Evolutionary conservation across 53 echinoderm and acorn worm species (phyloP).

Genomic region (Temnopleurus reevesii): DNA sequence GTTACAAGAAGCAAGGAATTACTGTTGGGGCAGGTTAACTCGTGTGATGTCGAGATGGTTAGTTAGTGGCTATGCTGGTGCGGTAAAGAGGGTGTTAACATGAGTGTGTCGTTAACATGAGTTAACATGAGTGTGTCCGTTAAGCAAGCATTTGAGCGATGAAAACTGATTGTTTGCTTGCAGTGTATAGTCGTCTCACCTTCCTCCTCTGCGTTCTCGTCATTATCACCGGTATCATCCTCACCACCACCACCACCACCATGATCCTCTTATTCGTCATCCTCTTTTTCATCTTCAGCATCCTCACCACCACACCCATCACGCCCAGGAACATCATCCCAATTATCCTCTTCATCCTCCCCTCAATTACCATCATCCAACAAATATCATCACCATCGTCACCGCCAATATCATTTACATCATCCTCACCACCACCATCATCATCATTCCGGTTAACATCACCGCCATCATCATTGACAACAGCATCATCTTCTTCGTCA

Average conservation of each 20-base stretch:
- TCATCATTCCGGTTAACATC: too few species aligned
- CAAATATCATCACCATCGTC: neutral
- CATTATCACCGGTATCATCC: neutral
- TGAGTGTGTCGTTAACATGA: too few species aligned
- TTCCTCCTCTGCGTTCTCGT: neutral
- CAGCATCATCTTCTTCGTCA: constrained; percentile 4
- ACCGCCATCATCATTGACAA: constrained; percentile 1
- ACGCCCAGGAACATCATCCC: neutral
- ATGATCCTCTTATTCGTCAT: neutral
- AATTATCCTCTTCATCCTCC: neutral
- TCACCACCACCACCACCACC: neutral
- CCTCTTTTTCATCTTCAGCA: neutral
- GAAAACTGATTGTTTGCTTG: too few species aligned
- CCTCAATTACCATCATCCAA: neutral
- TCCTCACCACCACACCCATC: neutral
- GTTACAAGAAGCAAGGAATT: neutral
- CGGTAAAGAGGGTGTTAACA: too few species aligned
- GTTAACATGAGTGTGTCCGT: too few species aligned
- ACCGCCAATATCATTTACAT: neutral
- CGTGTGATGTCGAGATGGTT: neutral
- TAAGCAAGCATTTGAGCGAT: too few species aligned
- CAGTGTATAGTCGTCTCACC: too few species aligned
- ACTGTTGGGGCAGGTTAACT: neutral
- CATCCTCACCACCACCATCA: neutral
- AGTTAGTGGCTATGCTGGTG: too few species aligned